Evolutionary conservation across 1,140 invertebrate species (phyloP).

Genomic region (Zelostemma sp.): DNA sequence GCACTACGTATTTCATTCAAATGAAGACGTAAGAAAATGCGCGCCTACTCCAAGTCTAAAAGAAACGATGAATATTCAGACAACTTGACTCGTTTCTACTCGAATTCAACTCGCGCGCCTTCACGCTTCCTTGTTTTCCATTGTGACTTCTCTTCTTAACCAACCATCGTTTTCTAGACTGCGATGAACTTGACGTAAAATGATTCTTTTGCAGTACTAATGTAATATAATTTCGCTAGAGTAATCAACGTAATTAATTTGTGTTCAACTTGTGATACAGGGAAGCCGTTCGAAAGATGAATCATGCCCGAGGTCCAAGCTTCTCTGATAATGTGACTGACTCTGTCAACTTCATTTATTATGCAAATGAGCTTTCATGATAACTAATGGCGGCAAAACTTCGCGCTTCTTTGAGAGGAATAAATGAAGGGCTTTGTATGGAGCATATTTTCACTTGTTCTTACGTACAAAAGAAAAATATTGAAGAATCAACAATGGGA

Average conservation of each 20-base stretch:
- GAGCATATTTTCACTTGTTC: background rate
- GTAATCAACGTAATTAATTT: background rate
- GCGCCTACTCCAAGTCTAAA: too few species aligned
- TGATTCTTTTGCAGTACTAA: background rate
- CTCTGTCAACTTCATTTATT: constrained; percentile 3
- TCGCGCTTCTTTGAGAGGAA: background rate
- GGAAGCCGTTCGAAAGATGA: background rate
- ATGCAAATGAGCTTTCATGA: constrained; percentile 1
- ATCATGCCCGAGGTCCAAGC: background rate
- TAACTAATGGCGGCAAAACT: constrained; percentile 1
- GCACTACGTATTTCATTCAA: too few species aligned
- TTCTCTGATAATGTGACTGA: background rate
- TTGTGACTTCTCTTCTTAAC: too few species aligned
- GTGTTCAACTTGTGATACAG: background rate
- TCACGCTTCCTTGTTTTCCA: too few species aligned
- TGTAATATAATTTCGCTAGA: too few species aligned
- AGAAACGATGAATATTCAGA: too few species aligned
- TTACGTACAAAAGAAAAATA: background rate
- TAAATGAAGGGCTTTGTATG: background rate
- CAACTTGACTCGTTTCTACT: too few species aligned
- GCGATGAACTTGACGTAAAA: background rate
- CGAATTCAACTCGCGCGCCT: too few species aligned
- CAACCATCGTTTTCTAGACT: too few species aligned
- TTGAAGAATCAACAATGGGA: background rate
- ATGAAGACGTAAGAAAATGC: too few species aligned